Percentiles rank a stretch among this genome's conserved stretches.
Evolutionary conservation across 2,113 vertebrate genomes (phyloP).

Genomic region (Hippocampus zosterae): DNA sequence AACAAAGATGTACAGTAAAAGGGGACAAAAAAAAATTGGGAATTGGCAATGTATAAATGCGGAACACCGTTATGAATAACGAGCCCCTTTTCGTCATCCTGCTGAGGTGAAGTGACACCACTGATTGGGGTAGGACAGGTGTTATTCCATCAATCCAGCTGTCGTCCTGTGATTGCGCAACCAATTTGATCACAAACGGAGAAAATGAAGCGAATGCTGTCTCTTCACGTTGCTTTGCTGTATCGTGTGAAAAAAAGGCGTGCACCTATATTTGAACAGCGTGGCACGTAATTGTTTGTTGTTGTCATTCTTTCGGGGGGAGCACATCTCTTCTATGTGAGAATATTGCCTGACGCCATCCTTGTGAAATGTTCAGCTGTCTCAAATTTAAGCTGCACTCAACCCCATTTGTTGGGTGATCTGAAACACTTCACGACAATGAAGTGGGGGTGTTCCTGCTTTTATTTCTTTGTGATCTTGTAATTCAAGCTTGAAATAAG

Average conservation of each 20-base stretch:
- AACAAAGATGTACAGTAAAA: slow-evolving; percentile 34
- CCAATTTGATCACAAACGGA: slow-evolving; percentile 52
- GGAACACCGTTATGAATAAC: slow-evolving; percentile 28
- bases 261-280: slow-evolving; percentile 54
- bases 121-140: slow-evolving; percentile 67
- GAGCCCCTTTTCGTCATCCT: slow-evolving; percentile 42
- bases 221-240: slow-evolving; percentile 56
- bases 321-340: slow-evolving; percentile 27
- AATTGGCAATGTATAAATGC: slow-evolving; percentile 33
- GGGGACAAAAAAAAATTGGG: slow-evolving; percentile 27
- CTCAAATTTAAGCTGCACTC: slow-evolving; percentile 49
- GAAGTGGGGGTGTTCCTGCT: not conserved
- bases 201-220: slow-evolving; percentile 59
- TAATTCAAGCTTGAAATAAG: slow-evolving; percentile 17
- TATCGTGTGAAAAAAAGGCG: slow-evolving; percentile 51
- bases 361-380: slow-evolving; percentile 49
- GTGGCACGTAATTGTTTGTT: slow-evolving; percentile 55
- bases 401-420: slow-evolving; percentile 35
- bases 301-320: slow-evolving; percentile 34
- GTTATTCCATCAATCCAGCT: slow-evolving; percentile 47
- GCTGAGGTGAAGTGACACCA: slow-evolving; percentile 46
- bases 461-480: not conserved
- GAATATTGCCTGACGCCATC: slow-evolving; percentile 52
- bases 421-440: not conserved
- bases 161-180: slow-evolving; percentile 59